Base-by-base conservation (phyloP, 2,888 invertebrate species). In the Xanthostigma xanthostigma region DNA sequence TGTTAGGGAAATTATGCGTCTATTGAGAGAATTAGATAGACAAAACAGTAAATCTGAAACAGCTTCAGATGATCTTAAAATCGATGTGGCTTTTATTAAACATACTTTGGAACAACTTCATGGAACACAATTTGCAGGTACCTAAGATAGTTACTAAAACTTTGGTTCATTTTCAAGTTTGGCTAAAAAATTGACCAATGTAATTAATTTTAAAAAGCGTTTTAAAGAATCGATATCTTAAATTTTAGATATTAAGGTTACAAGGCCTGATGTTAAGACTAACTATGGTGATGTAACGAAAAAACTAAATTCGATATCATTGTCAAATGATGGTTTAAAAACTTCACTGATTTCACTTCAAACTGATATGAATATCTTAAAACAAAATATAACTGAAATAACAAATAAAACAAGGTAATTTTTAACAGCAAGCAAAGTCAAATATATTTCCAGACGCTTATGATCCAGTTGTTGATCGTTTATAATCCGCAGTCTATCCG, bases 11-110 rank as follows among this genome's bases (percentile, higher is more conserved):
- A 60, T 65, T 17, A 58, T 60, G 36, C 60, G 64, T 27, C 60
- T 67, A 36, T 51, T 70, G 38, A 67, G 70, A 45, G 60, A 62
- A 33, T 54, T 71, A 9, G 72, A 73, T 54, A 64, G 64, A 56
- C 62, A 68, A 45, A 64, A 63, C 41, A 61, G 61, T 1, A 59
- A 67, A 45, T 59, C 64, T 2, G 63, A 67, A 3, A 57, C 57
- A 12, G 59, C 62, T 9, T 51, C 72, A 44, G 68, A 70, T 37
- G 61, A 61, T 45, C 51, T 72, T 47, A 63, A 65, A 61, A 61
- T 60, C 54, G 70, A 71, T 55, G 56, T 61, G 10, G 41, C 52
- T 10, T 49, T 44, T 38, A 39, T 51, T 11, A 51, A 49, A 44
- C 46, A 49, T n/a, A 41, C 49, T 10, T 39, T 49, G 2, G 51